These are phyloP conservation scores for Morone chrysops DNA, from an alignment of 2,113 vertebrate species.

Conservation along the genomic window DNA sequence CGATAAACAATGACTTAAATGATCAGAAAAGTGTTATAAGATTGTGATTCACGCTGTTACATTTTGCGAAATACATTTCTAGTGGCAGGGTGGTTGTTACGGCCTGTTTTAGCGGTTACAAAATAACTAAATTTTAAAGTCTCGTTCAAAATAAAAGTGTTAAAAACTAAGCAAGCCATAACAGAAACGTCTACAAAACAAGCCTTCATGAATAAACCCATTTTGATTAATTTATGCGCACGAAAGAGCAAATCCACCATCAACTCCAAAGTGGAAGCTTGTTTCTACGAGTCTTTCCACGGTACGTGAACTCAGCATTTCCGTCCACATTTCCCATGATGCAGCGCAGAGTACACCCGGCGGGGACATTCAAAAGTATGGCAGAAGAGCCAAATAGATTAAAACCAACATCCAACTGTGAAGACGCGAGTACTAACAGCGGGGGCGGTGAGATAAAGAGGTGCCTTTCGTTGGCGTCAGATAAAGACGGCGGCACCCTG, in stretches of 20 bases:
- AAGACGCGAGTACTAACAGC: background rate
- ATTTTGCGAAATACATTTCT: background rate
- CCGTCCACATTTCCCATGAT: conserved; percentile 67
- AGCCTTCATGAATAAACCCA: fast-evolving
- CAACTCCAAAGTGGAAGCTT: fast-evolving
- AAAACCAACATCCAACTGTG: background rate
- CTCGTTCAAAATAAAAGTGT: background rate
- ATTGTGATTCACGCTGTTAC: background rate
- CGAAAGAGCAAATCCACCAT: background rate
- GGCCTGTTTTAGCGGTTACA: background rate
- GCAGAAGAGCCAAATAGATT: conserved; percentile 28
- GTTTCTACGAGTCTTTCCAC: background rate
- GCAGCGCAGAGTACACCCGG: conserved; percentile 42
- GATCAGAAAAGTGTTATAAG: background rate
- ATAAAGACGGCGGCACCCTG: background rate
- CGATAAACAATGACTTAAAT: background rate
- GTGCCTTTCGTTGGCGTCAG: conserved; percentile 23
- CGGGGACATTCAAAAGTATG: conserved; percentile 76
- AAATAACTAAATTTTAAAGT: background rate
- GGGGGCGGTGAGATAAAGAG: background rate
- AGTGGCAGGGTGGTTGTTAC: background rate
- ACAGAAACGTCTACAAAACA: fast-evolving
- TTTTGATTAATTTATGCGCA: background rate
- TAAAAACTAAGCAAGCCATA: background rate
- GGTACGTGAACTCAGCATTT: conserved; percentile 1